phyloP scores from a whole-genome alignment of 1,140 invertebrate genomes.

The Melipona quadrifasciata region DNA sequence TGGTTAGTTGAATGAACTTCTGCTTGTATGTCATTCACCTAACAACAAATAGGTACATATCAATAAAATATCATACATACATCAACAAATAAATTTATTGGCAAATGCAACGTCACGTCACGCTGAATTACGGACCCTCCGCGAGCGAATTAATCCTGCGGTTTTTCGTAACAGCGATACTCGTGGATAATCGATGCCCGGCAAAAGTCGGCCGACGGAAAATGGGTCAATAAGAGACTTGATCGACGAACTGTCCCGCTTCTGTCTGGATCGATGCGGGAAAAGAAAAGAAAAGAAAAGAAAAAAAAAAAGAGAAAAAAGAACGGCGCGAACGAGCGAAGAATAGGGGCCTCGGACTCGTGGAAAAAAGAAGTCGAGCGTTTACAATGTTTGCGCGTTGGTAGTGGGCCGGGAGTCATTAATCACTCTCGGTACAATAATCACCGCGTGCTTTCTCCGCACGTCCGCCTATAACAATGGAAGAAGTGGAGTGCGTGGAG shows the following conservation, averaged over 20 bases:
- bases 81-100: too few relatives aligned
- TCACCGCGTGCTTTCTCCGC: conserved; percentile 59
- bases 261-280: background rate
- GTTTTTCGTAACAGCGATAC: too few relatives aligned
- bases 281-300: background rate
- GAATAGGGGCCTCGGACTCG: background rate
- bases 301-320: background rate
- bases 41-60: too few relatives aligned
- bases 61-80: too few relatives aligned
- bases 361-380: conserved; percentile 29
- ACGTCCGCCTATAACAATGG: conserved; percentile 52
- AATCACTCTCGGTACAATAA: conserved; percentile 60
- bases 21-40: too few relatives aligned
- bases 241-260: background rate
- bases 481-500: conserved; percentile 33
- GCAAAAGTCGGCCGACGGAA: background rate
- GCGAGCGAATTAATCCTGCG: too few relatives aligned
- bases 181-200: too few relatives aligned
- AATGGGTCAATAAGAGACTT: background rate
- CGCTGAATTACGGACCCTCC: too few relatives aligned
- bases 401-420: conserved; percentile 23
- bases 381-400: conserved; percentile 17
- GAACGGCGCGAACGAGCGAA: background rate
- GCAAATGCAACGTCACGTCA: too few relatives aligned
- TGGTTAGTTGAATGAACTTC: background rate